Evolutionary conservation across 2,888 invertebrate genomes (phyloP), one percentile per base, ranked within the genome.

Genomic region (Himalopsyche japonica): DNA sequence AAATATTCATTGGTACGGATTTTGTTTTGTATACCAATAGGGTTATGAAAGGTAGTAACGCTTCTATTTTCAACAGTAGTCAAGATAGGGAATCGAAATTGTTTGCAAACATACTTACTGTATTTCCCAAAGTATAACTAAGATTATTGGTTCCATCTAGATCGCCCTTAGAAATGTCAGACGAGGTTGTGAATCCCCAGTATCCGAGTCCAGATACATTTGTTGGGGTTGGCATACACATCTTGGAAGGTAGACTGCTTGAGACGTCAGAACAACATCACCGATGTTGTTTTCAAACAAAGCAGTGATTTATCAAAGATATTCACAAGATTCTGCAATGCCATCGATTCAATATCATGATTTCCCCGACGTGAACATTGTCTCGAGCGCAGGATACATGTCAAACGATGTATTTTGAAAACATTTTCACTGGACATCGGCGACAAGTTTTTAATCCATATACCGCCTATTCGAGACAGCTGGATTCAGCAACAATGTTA

Each of bases 221-320:
- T 87, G 91, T 92, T 88, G 92, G 92, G 87, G 92, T 92, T 88
- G 92, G 92, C 92, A 92, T 92, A 91, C 92, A 92, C 92, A 92
- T 92, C 89, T 91, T 92, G 88, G 32, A 57, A 32, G 70, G 30
- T 43, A 57, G 57, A 49, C 79, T 82, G 30, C 81, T n/a, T 57
- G 82, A 83, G 78, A 83, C 80, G 81, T 83, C 83, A 85, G 78
- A 83, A 81, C 85, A 85, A 79, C 76, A 18, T 81, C 64, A 48
- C 27, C 27, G 57, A 57, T 57, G 57, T 57, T 57, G 57, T 57
- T 57, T 57, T 57, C 57, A 57, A 57, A 57, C 57, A 57, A 57
- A n/a, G 57, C 57, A 57, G 57, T 57, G 57, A 57, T 57, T 57
- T 57, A 57, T 57, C 57, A 57, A 57, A 57, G 20, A 57, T 57